These are phyloP conservation scores for Lasioglossum vierecki DNA, from an alignment of 2,888 invertebrate genomes.

Conservation along the genomic window DNA sequence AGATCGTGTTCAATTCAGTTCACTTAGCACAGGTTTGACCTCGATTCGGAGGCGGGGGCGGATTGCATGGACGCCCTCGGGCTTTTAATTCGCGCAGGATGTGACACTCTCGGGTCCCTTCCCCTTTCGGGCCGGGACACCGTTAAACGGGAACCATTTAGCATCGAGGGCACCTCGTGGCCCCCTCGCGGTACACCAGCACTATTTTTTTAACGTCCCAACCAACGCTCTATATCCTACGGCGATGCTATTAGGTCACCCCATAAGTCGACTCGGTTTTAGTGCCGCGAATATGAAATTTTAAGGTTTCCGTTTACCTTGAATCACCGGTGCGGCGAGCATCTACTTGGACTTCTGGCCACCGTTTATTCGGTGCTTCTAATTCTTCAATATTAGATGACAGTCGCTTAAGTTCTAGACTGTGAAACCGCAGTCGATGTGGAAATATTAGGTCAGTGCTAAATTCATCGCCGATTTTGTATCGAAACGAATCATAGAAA, in stretches of 20 bases:
- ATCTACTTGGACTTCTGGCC: not conserved
- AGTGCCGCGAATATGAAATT: not conserved
- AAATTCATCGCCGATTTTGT: too few relatives aligned
- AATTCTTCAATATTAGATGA: not conserved
- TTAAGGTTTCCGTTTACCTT: not conserved
- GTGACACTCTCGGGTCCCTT: conserved; percentile 67
- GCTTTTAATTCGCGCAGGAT: conserved; percentile 74
- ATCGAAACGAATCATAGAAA: too few relatives aligned
- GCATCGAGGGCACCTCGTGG: conserved; percentile 56
- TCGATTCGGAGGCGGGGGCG: conserved; percentile 61
- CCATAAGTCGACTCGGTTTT: not conserved
- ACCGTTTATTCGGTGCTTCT: not conserved
- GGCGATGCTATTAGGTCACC: conserved; percentile 11
- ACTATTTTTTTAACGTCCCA: conserved; percentile 18
- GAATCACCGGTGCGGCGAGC: not conserved
- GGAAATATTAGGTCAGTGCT: too few relatives aligned
- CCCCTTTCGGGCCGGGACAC: conserved; percentile 45
- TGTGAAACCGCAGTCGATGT: not conserved
- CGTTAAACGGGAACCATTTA: conserved; percentile 70
- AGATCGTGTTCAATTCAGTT: conserved; percentile 69
- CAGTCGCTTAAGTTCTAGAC: not conserved
- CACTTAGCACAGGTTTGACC: conserved; percentile 65
- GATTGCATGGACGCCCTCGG: conserved; percentile 53
- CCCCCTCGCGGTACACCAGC: conserved; percentile 28
- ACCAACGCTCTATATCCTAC: conserved; percentile 34